Conservation (phyloP, 64 coral and sea anemone species). For the Trachythela sp. region DNA sequence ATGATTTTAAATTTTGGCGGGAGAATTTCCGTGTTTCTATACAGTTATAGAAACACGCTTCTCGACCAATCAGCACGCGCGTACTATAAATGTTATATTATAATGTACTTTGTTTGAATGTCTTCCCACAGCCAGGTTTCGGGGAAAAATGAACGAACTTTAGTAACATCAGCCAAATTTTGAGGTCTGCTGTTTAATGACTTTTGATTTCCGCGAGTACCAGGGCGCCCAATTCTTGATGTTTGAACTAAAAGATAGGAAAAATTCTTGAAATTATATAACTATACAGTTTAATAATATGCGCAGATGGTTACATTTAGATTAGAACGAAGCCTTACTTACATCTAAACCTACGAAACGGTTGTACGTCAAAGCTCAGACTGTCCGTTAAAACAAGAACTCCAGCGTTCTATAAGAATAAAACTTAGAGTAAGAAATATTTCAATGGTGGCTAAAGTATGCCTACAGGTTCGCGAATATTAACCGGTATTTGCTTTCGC, state of each 20-base stretch:
- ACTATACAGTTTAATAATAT: too few relatives aligned
- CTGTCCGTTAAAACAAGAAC: slow-evolving; percentile 51
- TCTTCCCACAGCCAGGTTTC: slow-evolving; percentile 65
- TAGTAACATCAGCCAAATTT: slow-evolving; percentile 46
- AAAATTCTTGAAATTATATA: too few relatives aligned
- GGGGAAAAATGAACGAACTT: slow-evolving; percentile 54
- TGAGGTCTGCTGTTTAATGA: background rate
- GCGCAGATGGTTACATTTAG: too few relatives aligned
- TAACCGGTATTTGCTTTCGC: too few relatives aligned
- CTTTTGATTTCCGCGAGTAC: background rate
- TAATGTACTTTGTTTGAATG: slow-evolving; percentile 37
- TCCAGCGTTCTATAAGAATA: slow-evolving; percentile 55
- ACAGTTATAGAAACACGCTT: too few relatives aligned
- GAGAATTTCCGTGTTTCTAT: too few relatives aligned
- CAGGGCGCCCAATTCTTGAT: background rate
- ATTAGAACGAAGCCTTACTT: too few relatives aligned
- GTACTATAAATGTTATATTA: background rate
- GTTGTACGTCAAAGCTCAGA: background rate
- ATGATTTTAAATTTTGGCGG: too few relatives aligned
- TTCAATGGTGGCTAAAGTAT: too few relatives aligned
- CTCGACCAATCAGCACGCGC: too few relatives aligned
- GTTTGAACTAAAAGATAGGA: background rate
- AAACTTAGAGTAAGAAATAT: background rate
- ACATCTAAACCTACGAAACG: too few relatives aligned
- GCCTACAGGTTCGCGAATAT: too few relatives aligned